Base-by-base conservation (phyloP, 2,113 vertebrate species). In the Ceyx cyanopectus region DNA sequence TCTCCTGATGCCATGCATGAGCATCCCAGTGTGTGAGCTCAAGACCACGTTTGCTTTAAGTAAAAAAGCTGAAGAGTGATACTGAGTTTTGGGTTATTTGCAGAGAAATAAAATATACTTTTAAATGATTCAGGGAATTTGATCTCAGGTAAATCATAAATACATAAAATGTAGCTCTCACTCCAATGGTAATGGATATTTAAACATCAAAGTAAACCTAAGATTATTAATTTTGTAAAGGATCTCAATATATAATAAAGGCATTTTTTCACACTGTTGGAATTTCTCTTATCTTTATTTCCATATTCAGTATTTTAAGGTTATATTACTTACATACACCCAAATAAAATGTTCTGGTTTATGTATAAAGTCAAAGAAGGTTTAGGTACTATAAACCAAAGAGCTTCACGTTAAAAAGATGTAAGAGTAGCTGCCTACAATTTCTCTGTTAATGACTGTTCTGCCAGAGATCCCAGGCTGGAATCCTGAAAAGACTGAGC, bases 161-260 rank as follows among this genome's bases (percentile, higher is more conserved):
- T 57, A 68, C 5, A 4, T 68, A 60, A 93, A 78, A 73, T 58
- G 34, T 69, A 90, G 22, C 46, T 76, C 46, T 61, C 61, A 53
- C 6, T 62, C 16, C 41, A 89, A 19, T 40, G 3, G 43, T 61
- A 85, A 72, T 53, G 63, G n/a, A 30, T 37, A 65, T 62, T 94
- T 89, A 89, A 91, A 76, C 51, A 92, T 73, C 78, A 79, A 89
- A 76, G 18, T 34, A 80, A 56, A 29, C 51, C 73, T 73, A 87
- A 90, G 46, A 58, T 62, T 84, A n/a, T 89, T 30, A 54, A 10
- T 89, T 87, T 87, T 85, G 32, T 84, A 85, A 91, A 82, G 37
- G 40, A 51, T 74, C 26, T 87, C 45, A 74, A 76, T 26, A 84
- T 53, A 77, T 68, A 81, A 87, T 76, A 45, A 69, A 65, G 22